Evolutionary conservation across 2,888 invertebrate species (phyloP).

Genomic region (Lissonota sp.): DNA sequence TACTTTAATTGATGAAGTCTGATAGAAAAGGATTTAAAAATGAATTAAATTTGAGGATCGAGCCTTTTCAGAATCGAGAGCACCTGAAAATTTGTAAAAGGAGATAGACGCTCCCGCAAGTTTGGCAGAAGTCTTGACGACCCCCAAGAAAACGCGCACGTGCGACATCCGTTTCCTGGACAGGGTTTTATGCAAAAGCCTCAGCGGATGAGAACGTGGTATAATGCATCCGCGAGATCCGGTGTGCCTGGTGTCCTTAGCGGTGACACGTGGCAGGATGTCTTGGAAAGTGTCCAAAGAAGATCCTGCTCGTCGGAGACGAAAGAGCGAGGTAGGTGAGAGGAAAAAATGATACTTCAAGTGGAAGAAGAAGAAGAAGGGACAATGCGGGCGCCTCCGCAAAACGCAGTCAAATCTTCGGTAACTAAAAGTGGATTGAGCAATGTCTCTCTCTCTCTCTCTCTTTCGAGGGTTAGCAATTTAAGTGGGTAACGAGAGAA

Average conservation of each 20-base stretch:
- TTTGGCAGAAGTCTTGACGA: not conserved
- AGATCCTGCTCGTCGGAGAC: constrained; percentile 37
- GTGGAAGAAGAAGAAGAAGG: constrained; percentile 26
- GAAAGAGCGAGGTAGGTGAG: constrained; percentile 7
- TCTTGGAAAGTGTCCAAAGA: constrained; percentile 62
- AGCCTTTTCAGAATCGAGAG: constrained; percentile 26
- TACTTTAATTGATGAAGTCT: too few species aligned
- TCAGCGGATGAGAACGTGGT: not conserved
- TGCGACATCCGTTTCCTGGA: constrained; percentile 64
- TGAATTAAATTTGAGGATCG: too few species aligned
- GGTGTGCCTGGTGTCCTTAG: constrained; percentile 37
- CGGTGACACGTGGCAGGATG: constrained; percentile 64
- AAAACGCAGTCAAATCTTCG: too few species aligned
- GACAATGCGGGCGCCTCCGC: constrained; percentile 54
- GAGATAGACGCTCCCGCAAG: too few species aligned
- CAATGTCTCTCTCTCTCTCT: not conserved
- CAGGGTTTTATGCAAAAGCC: constrained; percentile 42
- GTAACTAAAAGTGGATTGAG: too few species aligned
- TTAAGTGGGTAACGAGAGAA: constrained; percentile 46
- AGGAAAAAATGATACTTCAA: constrained; percentile 22
- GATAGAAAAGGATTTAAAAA: too few species aligned
- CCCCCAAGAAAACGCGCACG: constrained; percentile 50
- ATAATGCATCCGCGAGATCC: constrained; percentile 37
- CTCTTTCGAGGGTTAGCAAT: constrained; percentile 29
- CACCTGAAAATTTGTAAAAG: constrained; percentile 36